Evolutionary conservation across 2,113 vertebrate species (phyloP).

Genomic region (Odontophorus gujanensis): DNA sequence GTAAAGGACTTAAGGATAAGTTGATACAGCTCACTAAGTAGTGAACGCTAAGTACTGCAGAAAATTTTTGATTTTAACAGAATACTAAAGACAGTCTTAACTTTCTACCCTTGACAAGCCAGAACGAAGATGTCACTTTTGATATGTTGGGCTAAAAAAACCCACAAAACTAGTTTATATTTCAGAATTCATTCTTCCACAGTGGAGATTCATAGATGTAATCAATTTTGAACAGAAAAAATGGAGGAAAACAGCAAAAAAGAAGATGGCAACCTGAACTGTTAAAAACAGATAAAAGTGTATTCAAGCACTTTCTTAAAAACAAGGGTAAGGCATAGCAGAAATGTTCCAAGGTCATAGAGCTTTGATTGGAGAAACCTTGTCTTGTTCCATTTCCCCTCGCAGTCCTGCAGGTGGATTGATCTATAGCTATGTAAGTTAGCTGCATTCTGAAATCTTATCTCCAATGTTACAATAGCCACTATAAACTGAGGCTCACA

Average conservation of each 20-base stretch:
- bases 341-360: neutral
- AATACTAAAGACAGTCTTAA: neutral
- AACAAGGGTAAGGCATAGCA: neutral
- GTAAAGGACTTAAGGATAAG: neutral
- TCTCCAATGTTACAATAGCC: neutral
- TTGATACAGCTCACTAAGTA: neutral
- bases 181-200: neutral
- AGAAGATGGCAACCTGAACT: neutral
- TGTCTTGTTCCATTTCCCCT: neutral
- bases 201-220: neutral
- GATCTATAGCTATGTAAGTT: neutral
- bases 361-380: neutral
- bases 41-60: neutral
- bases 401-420: neutral
- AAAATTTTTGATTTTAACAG: neutral
- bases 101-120: neutral
- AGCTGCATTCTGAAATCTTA: neutral
- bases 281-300: neutral
- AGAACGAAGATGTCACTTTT: neutral
- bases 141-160: neutral
- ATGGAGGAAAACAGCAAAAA: neutral
- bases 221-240: neutral
- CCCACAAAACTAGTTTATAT: neutral
- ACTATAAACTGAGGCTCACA: neutral
- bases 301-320: neutral